Conservation (phyloP, 2,888 invertebrate species). For the Papilio gigon region DNA sequence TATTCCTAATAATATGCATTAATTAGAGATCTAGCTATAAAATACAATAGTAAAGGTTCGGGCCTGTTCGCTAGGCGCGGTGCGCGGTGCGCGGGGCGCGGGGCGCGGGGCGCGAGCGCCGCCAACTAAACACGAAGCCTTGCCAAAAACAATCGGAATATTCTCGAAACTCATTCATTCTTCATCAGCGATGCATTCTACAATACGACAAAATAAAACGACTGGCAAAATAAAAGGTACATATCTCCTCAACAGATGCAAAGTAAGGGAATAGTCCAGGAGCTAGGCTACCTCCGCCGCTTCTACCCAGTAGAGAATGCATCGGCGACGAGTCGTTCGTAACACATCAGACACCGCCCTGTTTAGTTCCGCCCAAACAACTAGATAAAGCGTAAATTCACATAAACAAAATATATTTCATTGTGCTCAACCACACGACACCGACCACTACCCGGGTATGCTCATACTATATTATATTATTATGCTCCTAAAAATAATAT, state of each 20-base stretch:
- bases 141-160: conserved; percentile 51
- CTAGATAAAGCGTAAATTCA: conserved; percentile 68
- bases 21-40: conserved; percentile 82
- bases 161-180: conserved; percentile 47
- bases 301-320: conserved; percentile 41
- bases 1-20: conserved; percentile 82
- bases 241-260: background rate
- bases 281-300: conserved; percentile 2
- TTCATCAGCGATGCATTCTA: conserved; percentile 40
- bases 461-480: conserved; percentile 63
- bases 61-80: conserved; percentile 59
- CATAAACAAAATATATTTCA: conserved; percentile 59
- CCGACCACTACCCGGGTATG: conserved; percentile 67
- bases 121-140: conserved; percentile 55
- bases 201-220: background rate
- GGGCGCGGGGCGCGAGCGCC: too few species aligned
- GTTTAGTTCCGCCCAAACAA: conserved; percentile 70
- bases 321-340: conserved; percentile 48
- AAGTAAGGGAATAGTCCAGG: background rate
- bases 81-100: too few species aligned
- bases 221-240: background rate
- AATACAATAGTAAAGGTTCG: conserved; percentile 77
- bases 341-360: conserved; percentile 61
- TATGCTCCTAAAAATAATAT: conserved; percentile 63
- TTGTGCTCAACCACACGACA: conserved; percentile 80